Percentiles rank a stretch among this genome's conserved stretches.
These are phyloP conservation scores for Heliocidaris erythrogramma DNA, from an alignment of 35 echinoderm and acorn worm species.

Conservation along the genomic window DNA sequence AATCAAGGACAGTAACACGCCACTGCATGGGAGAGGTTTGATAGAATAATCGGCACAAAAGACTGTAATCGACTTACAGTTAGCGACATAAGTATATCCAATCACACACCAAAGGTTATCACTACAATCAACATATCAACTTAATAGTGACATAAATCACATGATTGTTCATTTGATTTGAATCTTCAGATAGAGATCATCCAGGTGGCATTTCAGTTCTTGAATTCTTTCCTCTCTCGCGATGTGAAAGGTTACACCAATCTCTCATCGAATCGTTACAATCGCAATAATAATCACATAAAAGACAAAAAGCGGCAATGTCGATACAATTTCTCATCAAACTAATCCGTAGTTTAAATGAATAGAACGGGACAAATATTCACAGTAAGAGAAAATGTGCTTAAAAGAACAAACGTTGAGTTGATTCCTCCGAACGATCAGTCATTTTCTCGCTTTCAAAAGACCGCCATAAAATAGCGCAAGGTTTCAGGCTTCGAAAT, in stretches of 20 bases:
- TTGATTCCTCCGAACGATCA: not conserved
- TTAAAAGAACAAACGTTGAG: not conserved
- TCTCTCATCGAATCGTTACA: not conserved
- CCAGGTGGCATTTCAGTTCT: not conserved
- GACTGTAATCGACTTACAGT: not conserved
- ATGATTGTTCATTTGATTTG: not conserved
- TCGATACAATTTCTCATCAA: constrained; percentile 3
- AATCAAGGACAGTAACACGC: not conserved
- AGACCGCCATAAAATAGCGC: constrained; percentile 8
- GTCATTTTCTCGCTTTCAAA: constrained; percentile 11
- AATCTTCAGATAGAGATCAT: not conserved
- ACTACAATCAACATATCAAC: not conserved
- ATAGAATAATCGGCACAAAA: not conserved
- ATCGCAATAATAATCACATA: not conserved
- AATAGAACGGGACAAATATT: not conserved
- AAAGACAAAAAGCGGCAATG: not conserved
- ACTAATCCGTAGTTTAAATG: not conserved
- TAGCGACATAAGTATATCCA: constrained; percentile 1
- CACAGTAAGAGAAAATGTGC: not conserved
- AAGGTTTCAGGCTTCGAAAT: not conserved
- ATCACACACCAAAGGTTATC: not conserved
- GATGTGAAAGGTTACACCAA: not conserved
- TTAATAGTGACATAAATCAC: constrained; percentile 12
- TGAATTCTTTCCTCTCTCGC: not conserved
- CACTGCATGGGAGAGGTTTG: not conserved